Percentiles rank a stretch among this genome's conserved stretches.
Evolutionary conservation across 2,113 vertebrate species (phyloP).

Genomic region (Macroglossus sobrinus): DNA sequence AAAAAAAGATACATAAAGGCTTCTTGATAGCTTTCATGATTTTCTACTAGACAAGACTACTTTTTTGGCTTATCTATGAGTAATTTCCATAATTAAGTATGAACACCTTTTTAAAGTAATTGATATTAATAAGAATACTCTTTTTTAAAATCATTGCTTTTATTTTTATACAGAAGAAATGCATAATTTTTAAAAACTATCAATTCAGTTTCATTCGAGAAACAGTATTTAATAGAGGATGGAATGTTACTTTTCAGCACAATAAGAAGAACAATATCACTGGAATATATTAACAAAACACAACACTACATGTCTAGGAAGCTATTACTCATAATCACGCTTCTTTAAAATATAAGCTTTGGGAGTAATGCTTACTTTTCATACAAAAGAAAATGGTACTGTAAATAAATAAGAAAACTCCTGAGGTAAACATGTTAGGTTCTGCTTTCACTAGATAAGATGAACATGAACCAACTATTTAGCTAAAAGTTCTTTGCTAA

Average conservation of each 20-base stretch:
- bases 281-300: background rate
- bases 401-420: constrained; percentile 42
- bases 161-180: background rate
- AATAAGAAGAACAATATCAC: background rate
- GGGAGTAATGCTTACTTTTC: constrained; percentile 8
- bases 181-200: background rate
- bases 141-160: background rate
- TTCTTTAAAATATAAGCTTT: constrained; percentile 42
- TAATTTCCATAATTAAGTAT: background rate
- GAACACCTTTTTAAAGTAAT: background rate
- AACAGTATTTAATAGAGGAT: background rate
- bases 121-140: background rate
- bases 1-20: background rate
- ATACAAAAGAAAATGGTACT: constrained; percentile 15
- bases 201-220: background rate
- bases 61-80: background rate
- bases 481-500: constrained; percentile 64
- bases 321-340: constrained; percentile 36
- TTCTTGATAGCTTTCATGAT: background rate
- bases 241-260: background rate
- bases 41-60: background rate
- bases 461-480: constrained; percentile 37
- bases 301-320: background rate
- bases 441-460: constrained; percentile 61
- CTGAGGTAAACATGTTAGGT: constrained; percentile 17